phyloP scores from a whole-genome alignment of 1,140 invertebrate species.

The Trachelipus rathkii region DNA sequence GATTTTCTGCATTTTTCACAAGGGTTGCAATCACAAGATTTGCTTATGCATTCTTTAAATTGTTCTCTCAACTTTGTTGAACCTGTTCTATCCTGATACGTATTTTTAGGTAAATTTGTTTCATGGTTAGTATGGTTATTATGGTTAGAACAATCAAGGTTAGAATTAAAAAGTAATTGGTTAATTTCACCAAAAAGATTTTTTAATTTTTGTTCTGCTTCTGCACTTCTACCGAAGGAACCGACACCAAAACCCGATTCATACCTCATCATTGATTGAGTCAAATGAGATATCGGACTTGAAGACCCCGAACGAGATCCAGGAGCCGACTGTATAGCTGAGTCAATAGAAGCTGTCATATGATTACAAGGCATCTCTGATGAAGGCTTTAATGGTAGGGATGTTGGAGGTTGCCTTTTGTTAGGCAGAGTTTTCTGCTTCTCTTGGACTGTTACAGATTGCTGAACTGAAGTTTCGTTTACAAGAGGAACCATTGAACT shows the following conservation, averaged over 20 bases:
- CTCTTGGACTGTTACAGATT: background rate
- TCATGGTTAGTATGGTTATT: background rate
- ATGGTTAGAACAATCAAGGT: background rate
- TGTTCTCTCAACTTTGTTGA: background rate
- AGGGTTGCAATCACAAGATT: background rate
- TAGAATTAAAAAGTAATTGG: background rate
- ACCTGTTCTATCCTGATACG: background rate
- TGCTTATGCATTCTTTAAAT: background rate
- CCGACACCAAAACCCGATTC: background rate
- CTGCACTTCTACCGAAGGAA: background rate
- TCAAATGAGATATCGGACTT: slow-evolving; percentile 35
- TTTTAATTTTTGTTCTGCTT: background rate
- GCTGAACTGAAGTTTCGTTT: background rate
- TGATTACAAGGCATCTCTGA: background rate
- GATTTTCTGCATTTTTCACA: background rate
- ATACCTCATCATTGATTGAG: slow-evolving; percentile 41
- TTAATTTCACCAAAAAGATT: background rate
- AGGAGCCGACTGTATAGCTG: slow-evolving; percentile 42
- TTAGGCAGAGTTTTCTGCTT: too few relatives aligned
- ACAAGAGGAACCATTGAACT: background rate
- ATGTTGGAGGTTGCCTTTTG: background rate
- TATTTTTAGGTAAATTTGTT: background rate
- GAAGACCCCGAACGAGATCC: slow-evolving; percentile 42
- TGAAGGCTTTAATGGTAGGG: background rate
- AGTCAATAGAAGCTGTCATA: slow-evolving; percentile 42